A percentile compares a stretch with the other conserved stretches of the same genome.
Conservation (phyloP, 2,113 vertebrate genomes). For the Odontesthes bonariensis region DNA sequence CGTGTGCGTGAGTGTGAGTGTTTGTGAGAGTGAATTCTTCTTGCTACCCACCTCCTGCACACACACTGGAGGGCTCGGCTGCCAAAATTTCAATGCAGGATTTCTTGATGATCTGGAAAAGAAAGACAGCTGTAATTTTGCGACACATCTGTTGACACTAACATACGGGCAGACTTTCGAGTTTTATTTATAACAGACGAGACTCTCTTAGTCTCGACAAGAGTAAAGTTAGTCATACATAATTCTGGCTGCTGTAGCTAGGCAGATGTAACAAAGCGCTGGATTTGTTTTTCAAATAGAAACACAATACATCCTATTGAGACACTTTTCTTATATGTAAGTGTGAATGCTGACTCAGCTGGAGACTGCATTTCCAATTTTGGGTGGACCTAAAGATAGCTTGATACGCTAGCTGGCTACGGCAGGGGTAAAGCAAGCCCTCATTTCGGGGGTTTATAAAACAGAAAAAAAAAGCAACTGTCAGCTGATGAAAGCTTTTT, state of each 20-base stretch:
- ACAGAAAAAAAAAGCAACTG: too few species aligned
- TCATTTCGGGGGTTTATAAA: too few species aligned
- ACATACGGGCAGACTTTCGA: background rate
- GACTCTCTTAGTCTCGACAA: background rate
- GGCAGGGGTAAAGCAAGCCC: background rate
- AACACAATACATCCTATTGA: too few species aligned
- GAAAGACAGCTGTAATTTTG: background rate
- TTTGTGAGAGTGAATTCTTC: conserved; percentile 18
- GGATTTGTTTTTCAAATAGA: too few species aligned
- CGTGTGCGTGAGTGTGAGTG: conserved; percentile 14
- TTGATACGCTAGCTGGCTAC: background rate
- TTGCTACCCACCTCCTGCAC: conserved; percentile 87
- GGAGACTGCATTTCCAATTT: background rate
- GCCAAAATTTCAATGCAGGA: conserved; percentile 91
- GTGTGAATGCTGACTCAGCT: background rate
- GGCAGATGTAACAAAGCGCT: background rate
- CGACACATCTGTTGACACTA: background rate
- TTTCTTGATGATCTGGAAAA: conserved; percentile 87
- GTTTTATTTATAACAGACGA: background rate
- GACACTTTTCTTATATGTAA: background rate
- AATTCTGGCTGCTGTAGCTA: background rate
- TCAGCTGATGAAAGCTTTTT: too few species aligned
- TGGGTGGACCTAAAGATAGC: background rate
- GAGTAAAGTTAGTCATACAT: background rate
- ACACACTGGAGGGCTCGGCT: conserved; percentile 88